Conservation (phyloP, 2,113 vertebrate species). For the Lethenteron camtschaticum region DNA sequence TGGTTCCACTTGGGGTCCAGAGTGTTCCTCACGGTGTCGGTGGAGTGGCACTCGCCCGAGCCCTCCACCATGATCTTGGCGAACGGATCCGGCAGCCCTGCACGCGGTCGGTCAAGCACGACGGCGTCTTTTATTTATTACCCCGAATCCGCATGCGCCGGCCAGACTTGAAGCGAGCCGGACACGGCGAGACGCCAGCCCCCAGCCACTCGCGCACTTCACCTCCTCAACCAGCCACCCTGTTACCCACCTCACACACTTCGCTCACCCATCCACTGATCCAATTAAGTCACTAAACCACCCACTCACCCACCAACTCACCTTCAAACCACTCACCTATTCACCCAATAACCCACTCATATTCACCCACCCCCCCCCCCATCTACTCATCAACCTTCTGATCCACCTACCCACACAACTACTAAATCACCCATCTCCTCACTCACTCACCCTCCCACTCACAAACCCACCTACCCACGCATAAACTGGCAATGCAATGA, state of each 20-base stretch:
- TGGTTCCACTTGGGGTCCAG: slow-evolving; percentile 99
- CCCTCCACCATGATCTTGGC: slow-evolving; percentile 96
- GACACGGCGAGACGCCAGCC: background rate
- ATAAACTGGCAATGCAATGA: too few species aligned
- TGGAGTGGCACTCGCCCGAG: slow-evolving; percentile 96
- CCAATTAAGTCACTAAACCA: too few species aligned
- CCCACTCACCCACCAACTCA: too few species aligned
- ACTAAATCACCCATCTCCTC: too few species aligned
- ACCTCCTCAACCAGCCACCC: too few species aligned
- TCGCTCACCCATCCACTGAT: background rate
- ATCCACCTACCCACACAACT: too few species aligned
- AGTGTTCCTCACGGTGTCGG: slow-evolving; percentile 98
- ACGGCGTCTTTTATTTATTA: background rate
- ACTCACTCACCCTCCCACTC: too few species aligned
- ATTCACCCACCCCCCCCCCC: too few species aligned
- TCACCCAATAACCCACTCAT: too few species aligned
- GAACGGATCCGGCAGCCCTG: slow-evolving; percentile 94
- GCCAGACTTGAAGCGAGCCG: background rate
- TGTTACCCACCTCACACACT: background rate
- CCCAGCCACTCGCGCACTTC: slow-evolving; percentile 3
- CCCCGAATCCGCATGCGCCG: background rate
- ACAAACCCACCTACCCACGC: too few species aligned
- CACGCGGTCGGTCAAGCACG: slow-evolving; percentile 12
- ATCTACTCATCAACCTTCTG: too few species aligned
- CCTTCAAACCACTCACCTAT: too few species aligned